Evolutionary conservation across 1,140 invertebrate genomes (phyloP), one percentile per base, ranked within the genome.

Genomic region (Dendrolimus punctatus): DNA sequence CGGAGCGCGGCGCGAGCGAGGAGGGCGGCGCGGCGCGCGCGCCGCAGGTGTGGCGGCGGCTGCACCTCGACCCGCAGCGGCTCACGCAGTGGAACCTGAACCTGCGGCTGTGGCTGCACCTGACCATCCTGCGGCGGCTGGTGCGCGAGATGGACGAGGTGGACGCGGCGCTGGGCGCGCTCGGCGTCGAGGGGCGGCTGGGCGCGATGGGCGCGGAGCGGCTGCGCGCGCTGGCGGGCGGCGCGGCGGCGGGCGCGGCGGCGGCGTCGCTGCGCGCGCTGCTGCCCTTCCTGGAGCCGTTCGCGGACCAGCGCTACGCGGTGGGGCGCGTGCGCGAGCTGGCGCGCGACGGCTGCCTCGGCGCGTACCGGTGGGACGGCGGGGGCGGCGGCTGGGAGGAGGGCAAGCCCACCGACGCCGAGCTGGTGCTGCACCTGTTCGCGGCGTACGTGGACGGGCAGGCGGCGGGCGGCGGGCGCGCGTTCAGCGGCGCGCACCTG

Each of bases 371-470:
- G 51, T 95, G 95, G 94, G 92, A 93, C 83, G 85, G 90, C 57
- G 94, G 94, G 39, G 90, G 92, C 8, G 76, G 80, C 37, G 89
- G 90, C 37, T 95, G 94, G 93, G 91, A 91, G 54, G 89, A 92
- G 45, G 88, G 91, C 60, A 84, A 93, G 58, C 93, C 94, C 36
- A 92, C 93, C 9, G 95, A 96, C 87, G 89, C 93, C 43, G 90
- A 91, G 51, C 91, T 95, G 63, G 84, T 95, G 40, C 91, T 95
- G 90, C 93, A 95, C 79, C 74, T 95, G 49, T 86, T 95, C 46
- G 92, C 92, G 53, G 90, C 92, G 4, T 96, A 96, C 73, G 86
- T 96, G 80, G 94, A 95, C 72, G 90, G 90, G 2, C 90, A 93
- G 73, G 78, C 95, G 38, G 91, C 93, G 60, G 51, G 57, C 53